These are phyloP conservation scores for Procavia capensis DNA, from an alignment of 2,113 vertebrate species.

Conservation along the genomic window DNA sequence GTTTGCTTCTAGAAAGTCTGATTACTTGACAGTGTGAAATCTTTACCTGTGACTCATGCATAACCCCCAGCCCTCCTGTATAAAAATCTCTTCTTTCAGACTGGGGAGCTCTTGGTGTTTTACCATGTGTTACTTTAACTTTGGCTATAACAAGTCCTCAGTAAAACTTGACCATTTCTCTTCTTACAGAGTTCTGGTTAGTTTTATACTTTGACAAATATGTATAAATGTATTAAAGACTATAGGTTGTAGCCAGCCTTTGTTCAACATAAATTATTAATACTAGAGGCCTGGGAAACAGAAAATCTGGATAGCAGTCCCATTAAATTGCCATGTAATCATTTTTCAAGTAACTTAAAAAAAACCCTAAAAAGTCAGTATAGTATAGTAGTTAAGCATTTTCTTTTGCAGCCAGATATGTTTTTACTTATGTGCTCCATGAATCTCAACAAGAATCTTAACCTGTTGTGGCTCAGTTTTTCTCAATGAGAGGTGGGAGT, in stretches of 20 bases:
- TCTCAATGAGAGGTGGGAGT: neutral
- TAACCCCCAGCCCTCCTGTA: no score
- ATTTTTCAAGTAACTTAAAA: conserved; percentile 18
- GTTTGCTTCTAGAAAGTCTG: no score
- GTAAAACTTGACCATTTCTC: no score
- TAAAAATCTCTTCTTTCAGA: no score
- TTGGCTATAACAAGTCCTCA: no score
- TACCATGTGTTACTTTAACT: no score
- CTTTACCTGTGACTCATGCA: no score
- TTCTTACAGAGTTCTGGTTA: no score
- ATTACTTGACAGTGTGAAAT: no score
- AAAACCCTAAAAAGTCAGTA: neutral
- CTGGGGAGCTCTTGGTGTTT: no score
- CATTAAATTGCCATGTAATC: neutral
- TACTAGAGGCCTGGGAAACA: neutral
- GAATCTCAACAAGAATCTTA: neutral
- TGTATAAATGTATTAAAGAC: neutral
- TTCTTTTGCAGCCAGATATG: neutral
- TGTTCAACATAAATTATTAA: neutral
- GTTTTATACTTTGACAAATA: no score
- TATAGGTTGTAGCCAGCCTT: neutral
- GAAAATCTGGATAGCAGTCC: neutral
- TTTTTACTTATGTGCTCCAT: neutral
- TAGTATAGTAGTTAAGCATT: neutral
- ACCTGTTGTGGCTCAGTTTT: neutral